Percentiles rank a stretch among this genome's conserved stretches.
These are phyloP conservation scores for Montipora capricornis DNA, from an alignment of 64 coral and sea anemone species.

Conservation along the genomic window DNA sequence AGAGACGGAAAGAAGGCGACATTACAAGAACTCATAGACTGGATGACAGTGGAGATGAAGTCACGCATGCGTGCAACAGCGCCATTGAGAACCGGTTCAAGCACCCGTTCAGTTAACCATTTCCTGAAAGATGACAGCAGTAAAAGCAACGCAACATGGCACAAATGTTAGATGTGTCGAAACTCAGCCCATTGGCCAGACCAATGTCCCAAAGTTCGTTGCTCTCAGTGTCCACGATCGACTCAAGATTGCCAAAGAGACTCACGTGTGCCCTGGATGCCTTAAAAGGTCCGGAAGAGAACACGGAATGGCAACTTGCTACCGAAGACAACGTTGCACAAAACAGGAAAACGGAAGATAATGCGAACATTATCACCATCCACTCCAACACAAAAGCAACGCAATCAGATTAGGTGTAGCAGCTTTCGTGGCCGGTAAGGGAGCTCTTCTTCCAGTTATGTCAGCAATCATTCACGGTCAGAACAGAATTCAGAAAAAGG, in stretches of 20 bases:
- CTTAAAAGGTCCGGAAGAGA: constrained; percentile 57
- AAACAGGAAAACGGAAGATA: constrained; percentile 42
- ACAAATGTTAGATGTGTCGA: constrained; percentile 46
- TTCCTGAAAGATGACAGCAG: constrained; percentile 3
- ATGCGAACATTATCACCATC: constrained; percentile 44
- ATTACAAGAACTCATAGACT: constrained; percentile 19
- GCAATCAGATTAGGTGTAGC: constrained; percentile 18
- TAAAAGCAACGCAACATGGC: neutral
- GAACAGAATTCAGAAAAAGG: too few relatives aligned
- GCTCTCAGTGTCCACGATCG: too few relatives aligned
- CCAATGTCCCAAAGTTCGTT: too few relatives aligned
- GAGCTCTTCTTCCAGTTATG: too few relatives aligned
- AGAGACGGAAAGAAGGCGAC: constrained; percentile 36
- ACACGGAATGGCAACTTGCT: constrained; percentile 26
- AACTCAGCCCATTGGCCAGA: too few relatives aligned
- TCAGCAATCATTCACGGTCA: too few relatives aligned
- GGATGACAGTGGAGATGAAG: constrained; percentile 61
- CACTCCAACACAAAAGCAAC: constrained; percentile 64
- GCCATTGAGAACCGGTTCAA: constrained; percentile 11
- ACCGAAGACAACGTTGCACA: constrained; percentile 34
- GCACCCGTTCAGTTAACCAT: neutral
- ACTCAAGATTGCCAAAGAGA: too few relatives aligned
- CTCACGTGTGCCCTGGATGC: constrained; percentile 11
- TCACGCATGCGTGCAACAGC: constrained; percentile 54
- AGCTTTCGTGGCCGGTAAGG: too few relatives aligned